Evolutionary conservation across 2,797 vertebrate species (phyloP), one percentile per base, ranked within the genome.

Genomic region (Arrhamphus sclerolepis): DNA sequence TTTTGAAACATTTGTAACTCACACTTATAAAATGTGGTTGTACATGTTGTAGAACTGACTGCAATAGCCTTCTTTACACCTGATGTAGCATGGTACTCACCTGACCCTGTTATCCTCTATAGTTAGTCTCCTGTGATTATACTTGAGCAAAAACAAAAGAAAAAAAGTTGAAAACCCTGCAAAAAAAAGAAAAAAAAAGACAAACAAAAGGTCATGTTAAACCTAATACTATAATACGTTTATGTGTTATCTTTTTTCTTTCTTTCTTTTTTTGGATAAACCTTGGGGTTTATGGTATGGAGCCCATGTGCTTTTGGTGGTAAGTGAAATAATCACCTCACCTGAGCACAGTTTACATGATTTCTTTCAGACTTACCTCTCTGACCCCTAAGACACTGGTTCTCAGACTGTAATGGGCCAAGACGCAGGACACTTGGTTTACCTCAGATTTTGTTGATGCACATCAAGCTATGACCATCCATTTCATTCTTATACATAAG

Each of bases 11-110:
- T 92, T 93, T 92, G 89, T 91, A 92, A 92, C 89, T 92, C 73
- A 93, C 89, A 89, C 87, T 81, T 92, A 94, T 92, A 94, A 94
- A 88, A 89, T 93, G 94, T 92, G 83, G 85, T 94, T 94, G 93
- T 95, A 80, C 91, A 91, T 94, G 94, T 92, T 93, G 92, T 95
- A 94, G 94, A 94, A 90, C 90, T 88, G 93, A 94, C 95, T 94
- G 94, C 95, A 93, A 91, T 93, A 94, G 95, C 95, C 93, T 92
- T 90, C 87, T 94, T 92, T 89, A 79, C 91, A 93, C 86, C 85
- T 92, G 92, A 93, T 92, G 93, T 94, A 94, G 94, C 94, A 91
- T 93, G 93, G 93, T 92, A 89, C 89, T 78, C 87, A 87, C 89
- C 87, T 89, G 77, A 90, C 87, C 91, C 91, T 88, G 61, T 87